Conservation (phyloP, 2,113 vertebrate genomes). For the Azemiops feae region DNA sequence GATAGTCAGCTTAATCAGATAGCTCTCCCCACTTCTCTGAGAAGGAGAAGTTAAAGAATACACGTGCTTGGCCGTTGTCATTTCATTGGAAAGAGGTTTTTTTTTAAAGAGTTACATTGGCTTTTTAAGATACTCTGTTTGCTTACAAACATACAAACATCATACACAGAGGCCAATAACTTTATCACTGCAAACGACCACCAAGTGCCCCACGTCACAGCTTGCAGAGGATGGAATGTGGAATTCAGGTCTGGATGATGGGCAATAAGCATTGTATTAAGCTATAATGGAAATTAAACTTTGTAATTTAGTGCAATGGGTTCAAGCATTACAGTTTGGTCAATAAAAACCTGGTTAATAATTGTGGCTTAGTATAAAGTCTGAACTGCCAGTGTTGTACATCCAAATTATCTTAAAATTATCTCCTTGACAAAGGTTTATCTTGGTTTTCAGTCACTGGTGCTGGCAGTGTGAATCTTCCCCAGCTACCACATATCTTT, state of each 20-base stretch:
- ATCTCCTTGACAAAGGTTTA: not conserved
- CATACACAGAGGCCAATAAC: not conserved
- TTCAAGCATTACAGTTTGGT: not conserved
- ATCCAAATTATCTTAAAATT: not conserved
- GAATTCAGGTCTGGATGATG: not conserved
- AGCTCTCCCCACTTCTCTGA: not conserved
- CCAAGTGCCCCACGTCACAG: not conserved
- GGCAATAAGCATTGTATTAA: not conserved
- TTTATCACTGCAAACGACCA: not conserved
- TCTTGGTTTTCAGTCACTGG: not conserved
- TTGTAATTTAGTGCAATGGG: not conserved
- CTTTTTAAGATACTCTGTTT: not conserved
- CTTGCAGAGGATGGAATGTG: not conserved
- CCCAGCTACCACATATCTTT: not conserved
- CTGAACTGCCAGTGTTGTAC: not conserved
- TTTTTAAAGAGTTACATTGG: not conserved
- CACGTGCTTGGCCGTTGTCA: not conserved
- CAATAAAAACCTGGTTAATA: not conserved
- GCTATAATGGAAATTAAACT: not conserved
- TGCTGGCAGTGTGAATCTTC: not conserved
- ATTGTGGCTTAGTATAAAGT: not conserved
- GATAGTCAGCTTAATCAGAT: not conserved
- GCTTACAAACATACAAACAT: not conserved
- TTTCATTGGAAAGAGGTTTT: not conserved
- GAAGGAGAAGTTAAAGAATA: not conserved